Evolutionary conservation across 2,113 vertebrate genomes (phyloP).

Genomic region (Lasiurus borealis): DNA sequence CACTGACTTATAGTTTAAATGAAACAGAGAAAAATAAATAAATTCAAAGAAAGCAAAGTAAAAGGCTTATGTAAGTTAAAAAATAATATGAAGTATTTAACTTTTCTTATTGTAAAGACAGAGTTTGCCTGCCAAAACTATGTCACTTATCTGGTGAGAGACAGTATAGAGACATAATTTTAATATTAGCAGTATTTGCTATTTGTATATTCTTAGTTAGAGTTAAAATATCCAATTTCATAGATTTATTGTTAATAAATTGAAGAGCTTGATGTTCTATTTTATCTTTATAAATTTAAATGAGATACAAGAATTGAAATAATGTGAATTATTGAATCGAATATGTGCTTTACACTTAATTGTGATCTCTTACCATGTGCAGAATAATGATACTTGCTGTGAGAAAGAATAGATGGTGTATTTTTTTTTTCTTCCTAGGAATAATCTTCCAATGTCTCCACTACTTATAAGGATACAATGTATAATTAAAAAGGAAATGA

Average conservation of each 20-base stretch:
- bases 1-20: constrained; percentile 11
- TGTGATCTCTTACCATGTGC: neutral
- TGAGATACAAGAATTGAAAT: neutral
- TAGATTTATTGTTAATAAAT: neutral
- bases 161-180: neutral
- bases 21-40: neutral
- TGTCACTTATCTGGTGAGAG: neutral
- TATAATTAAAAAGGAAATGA: constrained; percentile 8
- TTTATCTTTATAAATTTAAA: constrained; percentile 1
- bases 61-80: constrained; percentile 24
- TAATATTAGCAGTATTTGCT: neutral
- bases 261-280: neutral
- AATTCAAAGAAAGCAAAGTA: constrained; percentile 23
- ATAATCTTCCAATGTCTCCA: neutral
- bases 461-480: neutral
- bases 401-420: neutral
- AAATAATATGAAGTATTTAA: neutral
- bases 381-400: neutral
- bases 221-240: neutral
- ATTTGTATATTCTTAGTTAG: neutral
- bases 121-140: neutral
- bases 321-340: neutral
- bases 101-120: neutral
- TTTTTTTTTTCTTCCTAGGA: neutral
- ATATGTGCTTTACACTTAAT: neutral